These are phyloP conservation scores for Eilema caniola DNA, from an alignment of 2,888 invertebrate species.

Conservation along the genomic window DNA sequence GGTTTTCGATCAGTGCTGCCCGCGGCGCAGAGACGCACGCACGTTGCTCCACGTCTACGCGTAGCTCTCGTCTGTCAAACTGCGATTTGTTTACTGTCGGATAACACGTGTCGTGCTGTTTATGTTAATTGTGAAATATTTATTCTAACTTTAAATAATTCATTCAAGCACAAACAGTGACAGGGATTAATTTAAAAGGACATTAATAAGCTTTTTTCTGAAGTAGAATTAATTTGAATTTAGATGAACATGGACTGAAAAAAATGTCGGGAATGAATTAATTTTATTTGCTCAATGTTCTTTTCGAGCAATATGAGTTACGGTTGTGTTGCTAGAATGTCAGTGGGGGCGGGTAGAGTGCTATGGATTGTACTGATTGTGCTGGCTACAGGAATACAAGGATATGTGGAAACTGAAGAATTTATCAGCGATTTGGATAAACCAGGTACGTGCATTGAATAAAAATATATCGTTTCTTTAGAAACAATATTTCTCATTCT, in stretches of 20 bases:
- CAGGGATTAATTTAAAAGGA: conserved; percentile 38
- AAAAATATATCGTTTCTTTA: neutral
- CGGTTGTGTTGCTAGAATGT: conserved; percentile 45
- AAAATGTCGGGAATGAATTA: conserved; percentile 33
- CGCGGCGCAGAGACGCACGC: conserved; percentile 69
- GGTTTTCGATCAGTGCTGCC: conserved; percentile 76
- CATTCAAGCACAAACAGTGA: conserved; percentile 27
- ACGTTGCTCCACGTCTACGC: conserved; percentile 55
- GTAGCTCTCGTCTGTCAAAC: conserved; percentile 52
- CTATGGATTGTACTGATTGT: conserved; percentile 60
- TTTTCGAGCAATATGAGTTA: conserved; percentile 35
- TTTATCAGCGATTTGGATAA: conserved; percentile 87
- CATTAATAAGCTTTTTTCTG: conserved; percentile 43
- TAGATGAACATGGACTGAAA: conserved; percentile 34
- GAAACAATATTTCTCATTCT: neutral
- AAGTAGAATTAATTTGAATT: conserved; percentile 35
- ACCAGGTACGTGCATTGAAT: conserved; percentile 76
- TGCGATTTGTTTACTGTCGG: conserved; percentile 65
- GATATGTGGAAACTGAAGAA: conserved; percentile 83
- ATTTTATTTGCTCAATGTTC: conserved; percentile 34
- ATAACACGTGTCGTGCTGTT: conserved; percentile 63
- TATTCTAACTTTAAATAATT: conserved; percentile 23
- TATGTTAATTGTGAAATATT: conserved; percentile 33
- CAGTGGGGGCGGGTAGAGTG: conserved; percentile 44
- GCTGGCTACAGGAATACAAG: conserved; percentile 71